Evolutionary conservation across 2,797 vertebrate species (phyloP).

Genomic region (Sebastes dallii): DNA sequence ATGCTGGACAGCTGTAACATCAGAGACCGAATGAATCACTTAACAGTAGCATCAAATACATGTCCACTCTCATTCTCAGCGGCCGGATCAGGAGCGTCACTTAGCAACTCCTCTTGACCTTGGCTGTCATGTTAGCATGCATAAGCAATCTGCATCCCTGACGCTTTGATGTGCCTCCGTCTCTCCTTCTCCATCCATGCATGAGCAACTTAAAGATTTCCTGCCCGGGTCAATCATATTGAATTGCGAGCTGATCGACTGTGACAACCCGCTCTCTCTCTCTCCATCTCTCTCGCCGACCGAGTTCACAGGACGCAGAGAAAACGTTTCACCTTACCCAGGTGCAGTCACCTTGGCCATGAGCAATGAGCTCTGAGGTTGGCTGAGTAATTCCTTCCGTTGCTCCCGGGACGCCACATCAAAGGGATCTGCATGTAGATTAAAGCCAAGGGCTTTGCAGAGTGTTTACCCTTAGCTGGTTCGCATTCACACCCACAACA

Average conservation of each 20-base stretch:
- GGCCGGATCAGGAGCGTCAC: conserved; percentile 47
- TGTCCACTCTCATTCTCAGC: conserved; percentile 31
- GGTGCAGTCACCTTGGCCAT: conserved; percentile 65
- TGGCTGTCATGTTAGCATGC: conserved; percentile 75
- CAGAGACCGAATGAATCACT: conserved; percentile 6
- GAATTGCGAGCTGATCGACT: conserved; percentile 66
- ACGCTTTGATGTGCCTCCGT: conserved; percentile 64
- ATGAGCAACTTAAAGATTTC: conserved; percentile 79
- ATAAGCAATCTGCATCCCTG: conserved; percentile 65
- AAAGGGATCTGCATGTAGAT: conserved; percentile 68
- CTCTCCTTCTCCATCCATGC: conserved; percentile 64
- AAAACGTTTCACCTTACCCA: conserved; percentile 55
- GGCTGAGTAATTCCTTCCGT: conserved; percentile 50
- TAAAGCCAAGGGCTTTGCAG: conserved; percentile 31
- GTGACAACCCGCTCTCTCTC: conserved; percentile 61
- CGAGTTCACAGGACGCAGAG: conserved; percentile 31
- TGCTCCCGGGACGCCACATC: conserved; percentile 43
- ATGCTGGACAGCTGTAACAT: neutral
- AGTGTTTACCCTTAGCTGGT: conserved; percentile 28
- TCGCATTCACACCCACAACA: conserved; percentile 46
- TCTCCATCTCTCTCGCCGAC: neutral
- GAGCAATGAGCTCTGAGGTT: conserved; percentile 44
- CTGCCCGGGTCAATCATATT: conserved; percentile 74
- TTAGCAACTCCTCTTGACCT: conserved; percentile 72
- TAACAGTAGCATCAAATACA: conserved; percentile 31